Percentiles rank a stretch among this genome's conserved stretches.
Evolutionary conservation across 1,140 invertebrate genomes (phyloP).

Genomic region (Heliconius hewitsoni): DNA sequence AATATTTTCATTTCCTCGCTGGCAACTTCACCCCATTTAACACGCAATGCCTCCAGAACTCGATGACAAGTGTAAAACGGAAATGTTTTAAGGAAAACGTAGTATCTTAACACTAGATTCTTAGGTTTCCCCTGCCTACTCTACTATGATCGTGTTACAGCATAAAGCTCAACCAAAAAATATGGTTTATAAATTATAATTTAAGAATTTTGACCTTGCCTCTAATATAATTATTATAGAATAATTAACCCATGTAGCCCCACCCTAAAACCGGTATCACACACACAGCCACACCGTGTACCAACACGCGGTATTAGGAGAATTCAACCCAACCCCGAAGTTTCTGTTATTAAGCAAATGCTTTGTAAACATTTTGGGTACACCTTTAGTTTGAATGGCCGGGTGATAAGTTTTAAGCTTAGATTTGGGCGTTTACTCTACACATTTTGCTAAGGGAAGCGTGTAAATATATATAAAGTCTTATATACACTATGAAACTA

Average conservation of each 20-base stretch:
- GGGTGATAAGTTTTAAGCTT: slow-evolving; percentile 68
- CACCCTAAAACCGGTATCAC: slow-evolving; percentile 39
- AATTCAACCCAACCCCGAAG: slow-evolving; percentile 74
- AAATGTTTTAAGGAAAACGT: too few species aligned
- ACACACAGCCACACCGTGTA: slow-evolving; percentile 49
- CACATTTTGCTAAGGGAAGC: slow-evolving; percentile 26
- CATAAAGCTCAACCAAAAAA: too few species aligned
- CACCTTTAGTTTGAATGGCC: slow-evolving; percentile 76
- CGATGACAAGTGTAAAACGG: too few species aligned
- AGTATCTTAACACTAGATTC: too few species aligned
- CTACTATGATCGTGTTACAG: too few species aligned
- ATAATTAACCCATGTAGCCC: slow-evolving; percentile 34
- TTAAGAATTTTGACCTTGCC: background rate
- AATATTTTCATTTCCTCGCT: too few species aligned
- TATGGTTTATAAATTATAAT: background rate
- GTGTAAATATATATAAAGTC: slow-evolving; percentile 12
- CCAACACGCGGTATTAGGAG: slow-evolving; percentile 70
- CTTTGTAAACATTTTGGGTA: slow-evolving; percentile 78
- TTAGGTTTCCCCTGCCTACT: too few species aligned
- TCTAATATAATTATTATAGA: slow-evolving; percentile 8
- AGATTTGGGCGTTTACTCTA: slow-evolving; percentile 48
- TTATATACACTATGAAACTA: slow-evolving; percentile 10
- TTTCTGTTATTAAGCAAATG: slow-evolving; percentile 81
- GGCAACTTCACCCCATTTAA: too few species aligned
- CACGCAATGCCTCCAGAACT: too few species aligned